Conservation (phyloP, 2,888 invertebrate species). For the Oxyteleia sp. region DNA sequence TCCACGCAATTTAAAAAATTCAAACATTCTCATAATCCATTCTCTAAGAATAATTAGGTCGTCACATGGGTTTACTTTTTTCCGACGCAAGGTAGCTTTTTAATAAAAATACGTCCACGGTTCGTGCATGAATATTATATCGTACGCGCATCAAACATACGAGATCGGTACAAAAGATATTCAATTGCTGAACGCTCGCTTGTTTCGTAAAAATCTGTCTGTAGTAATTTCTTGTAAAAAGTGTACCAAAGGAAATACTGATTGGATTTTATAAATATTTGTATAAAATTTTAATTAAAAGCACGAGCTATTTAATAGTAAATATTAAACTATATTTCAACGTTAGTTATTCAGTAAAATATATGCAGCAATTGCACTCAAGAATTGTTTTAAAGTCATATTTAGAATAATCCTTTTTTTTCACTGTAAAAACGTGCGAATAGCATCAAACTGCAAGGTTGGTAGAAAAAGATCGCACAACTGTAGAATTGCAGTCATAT, state of each 20-base stretch:
- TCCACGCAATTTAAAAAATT: background rate
- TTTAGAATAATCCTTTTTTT: constrained; percentile 12
- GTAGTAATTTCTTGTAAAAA: background rate
- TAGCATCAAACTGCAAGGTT: constrained; percentile 29
- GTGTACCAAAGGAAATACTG: background rate
- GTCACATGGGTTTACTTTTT: background rate
- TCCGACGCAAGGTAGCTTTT: background rate
- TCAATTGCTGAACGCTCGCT: background rate
- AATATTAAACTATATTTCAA: background rate
- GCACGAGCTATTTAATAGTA: background rate
- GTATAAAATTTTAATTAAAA: too few species aligned
- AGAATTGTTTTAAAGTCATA: constrained; percentile 9
- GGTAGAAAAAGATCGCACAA: constrained; percentile 50
- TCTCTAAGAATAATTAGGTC: constrained; percentile 14
- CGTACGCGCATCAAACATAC: constrained; percentile 6
- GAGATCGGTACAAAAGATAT: background rate
- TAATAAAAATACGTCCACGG: constrained; percentile 7
- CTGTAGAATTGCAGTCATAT: constrained; percentile 46
- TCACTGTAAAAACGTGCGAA: constrained; percentile 22
- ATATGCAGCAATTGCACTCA: background rate
- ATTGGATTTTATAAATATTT: too few species aligned
- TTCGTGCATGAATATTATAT: constrained; percentile 2
- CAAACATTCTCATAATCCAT: background rate
- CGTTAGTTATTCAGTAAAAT: background rate
- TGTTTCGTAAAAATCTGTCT: background rate